Evolutionary conservation across 2,797 vertebrate species (phyloP).

Genomic region (Smutsia gigantea): DNA sequence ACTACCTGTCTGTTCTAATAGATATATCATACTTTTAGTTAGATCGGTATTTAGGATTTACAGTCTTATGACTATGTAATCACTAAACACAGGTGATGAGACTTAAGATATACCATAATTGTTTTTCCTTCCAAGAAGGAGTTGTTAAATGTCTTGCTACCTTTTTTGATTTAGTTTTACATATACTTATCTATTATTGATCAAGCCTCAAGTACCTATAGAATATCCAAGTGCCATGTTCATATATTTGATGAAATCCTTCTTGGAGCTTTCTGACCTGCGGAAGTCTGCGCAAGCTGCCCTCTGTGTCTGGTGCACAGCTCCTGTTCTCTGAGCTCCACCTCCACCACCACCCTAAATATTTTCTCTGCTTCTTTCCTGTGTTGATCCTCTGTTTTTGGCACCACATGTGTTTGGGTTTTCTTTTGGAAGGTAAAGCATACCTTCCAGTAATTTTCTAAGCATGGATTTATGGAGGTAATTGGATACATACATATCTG

Average conservation of each 20-base stretch:
- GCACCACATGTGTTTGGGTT: not conserved
- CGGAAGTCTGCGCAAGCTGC: not conserved
- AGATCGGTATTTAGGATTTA: not conserved
- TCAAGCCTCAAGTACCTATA: not conserved
- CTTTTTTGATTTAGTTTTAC: conserved; percentile 1
- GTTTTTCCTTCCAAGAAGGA: not conserved
- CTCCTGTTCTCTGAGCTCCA: not conserved
- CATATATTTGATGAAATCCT: not conserved
- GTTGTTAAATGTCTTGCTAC: not conserved
- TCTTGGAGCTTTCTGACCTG: not conserved
- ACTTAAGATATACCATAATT: not conserved
- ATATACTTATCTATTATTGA: not conserved
- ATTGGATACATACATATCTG: not conserved
- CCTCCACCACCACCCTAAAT: not conserved
- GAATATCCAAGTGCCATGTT: not conserved
- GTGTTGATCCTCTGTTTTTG: not conserved
- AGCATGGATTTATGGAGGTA: not conserved
- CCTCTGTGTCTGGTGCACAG: not conserved
- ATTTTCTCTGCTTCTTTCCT: not conserved
- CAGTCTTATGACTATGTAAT: not conserved
- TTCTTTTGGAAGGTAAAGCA: not conserved
- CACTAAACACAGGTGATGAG: not conserved
- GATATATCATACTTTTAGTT: not conserved
- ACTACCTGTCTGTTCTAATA: not conserved
- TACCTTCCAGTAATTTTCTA: conserved; percentile 5